Percentiles rank a stretch among this genome's conserved stretches.
These are phyloP conservation scores for Nansenia antarctica DNA, from an alignment of 2,113 vertebrate species.

Conservation along the genomic window DNA sequence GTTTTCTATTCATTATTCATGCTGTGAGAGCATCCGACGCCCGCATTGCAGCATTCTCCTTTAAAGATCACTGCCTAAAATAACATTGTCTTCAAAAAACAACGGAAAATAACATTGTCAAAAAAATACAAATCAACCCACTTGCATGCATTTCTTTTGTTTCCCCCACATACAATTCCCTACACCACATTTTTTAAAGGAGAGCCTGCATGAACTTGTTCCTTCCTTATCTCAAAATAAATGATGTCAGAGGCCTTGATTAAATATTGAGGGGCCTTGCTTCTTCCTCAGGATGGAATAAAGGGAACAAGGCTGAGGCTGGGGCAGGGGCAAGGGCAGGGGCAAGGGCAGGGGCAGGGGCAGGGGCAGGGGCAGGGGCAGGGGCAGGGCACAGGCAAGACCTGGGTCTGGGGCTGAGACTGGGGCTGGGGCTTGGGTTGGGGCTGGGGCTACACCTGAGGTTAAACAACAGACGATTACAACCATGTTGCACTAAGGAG, in stretches of 20 bases:
- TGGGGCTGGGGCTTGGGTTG: too few species aligned
- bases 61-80: constrained; percentile 48
- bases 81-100: constrained; percentile 35
- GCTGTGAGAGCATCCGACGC: constrained; percentile 38
- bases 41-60: constrained; percentile 65
- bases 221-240: constrained; percentile 15
- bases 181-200: constrained; percentile 28
- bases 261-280: constrained; percentile 46
- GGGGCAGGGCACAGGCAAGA: too few species aligned
- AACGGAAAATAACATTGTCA: too few species aligned
- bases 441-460: not conserved
- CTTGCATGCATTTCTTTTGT: not conserved
- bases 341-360: constrained; percentile 18
- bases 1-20: constrained; percentile 67
- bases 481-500: too few species aligned
- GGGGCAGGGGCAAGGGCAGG: constrained; percentile 10
- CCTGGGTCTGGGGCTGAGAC: too few species aligned
- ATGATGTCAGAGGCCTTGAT: constrained; percentile 13
- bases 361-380: too few species aligned
- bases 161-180: not conserved
- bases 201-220: not conserved
- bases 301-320: constrained; percentile 5
- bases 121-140: not conserved
- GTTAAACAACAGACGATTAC: too few species aligned
- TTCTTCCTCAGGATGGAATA: constrained; percentile 30